Evolutionary conservation across 2,797 vertebrate species (phyloP), one percentile per base, ranked within the genome.

Genomic region (Macrochelys suwanniensis): DNA sequence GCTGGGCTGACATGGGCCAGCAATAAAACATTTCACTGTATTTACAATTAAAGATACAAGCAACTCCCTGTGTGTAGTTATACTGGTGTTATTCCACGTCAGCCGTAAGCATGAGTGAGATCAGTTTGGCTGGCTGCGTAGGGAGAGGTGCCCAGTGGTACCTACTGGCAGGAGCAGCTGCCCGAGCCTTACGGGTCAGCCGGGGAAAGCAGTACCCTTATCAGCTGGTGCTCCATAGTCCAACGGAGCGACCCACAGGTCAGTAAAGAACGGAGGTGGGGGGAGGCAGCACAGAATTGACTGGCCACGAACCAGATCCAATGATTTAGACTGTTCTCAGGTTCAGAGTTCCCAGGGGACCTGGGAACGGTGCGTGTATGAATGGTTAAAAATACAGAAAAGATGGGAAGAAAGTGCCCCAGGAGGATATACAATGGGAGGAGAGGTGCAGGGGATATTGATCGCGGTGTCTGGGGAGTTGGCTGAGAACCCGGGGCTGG

Each of bases 401-500:
- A 25, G 13, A 13, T 7, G 25, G 71, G 42, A 47, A 47, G 42
- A 23, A 23, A 25, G 7, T 45, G 37, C 37, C 31, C 53, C 37
- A 5, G 37, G 53, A 15, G 37, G 15, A 6, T 5, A 11, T 25
- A 21, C 21, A 51, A 19, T 17, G 15, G 74, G 47, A 33, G 17
- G 49, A 5, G 61, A 3, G 4, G 33, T 61, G n/a, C 65, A 37
- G 65, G n/a, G n/a, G 65, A 37, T 11, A 17, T 17, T 4, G 1
- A 11, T 13, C 15, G 15, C 59, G 3, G 28, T 6, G 28, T 59
- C 57, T 59, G 59, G 59, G 59, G 65, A 23, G 11, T 11, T 37
- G 65, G n/a, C 17, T 10, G n/a, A 68, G 87, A 1, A 47, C 26
- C 17, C 0, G 12, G 1, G 74, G 78, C 80, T 1, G 0, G 74